Evolutionary conservation across 2,888 invertebrate species (phyloP).

Genomic region (Lysandra bellargus): DNA sequence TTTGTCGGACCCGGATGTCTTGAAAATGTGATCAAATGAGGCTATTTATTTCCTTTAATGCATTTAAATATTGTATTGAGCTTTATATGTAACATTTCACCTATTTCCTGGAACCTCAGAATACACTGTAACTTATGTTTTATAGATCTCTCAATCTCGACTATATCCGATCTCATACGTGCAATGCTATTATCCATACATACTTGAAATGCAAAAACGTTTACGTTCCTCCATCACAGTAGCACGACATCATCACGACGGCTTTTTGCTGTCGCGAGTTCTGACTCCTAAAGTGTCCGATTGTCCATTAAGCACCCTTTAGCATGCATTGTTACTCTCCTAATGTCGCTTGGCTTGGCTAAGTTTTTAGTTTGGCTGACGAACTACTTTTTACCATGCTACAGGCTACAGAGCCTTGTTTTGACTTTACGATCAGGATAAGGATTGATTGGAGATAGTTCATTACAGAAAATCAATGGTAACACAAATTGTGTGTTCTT

Average conservation of each 20-base stretch:
- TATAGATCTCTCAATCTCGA: not conserved
- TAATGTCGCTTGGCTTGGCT: not conserved
- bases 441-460: no score
- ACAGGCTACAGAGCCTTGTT: no score
- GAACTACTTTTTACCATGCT: not conserved
- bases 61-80: no score
- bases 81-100: no score
- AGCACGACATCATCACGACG: not conserved
- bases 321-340: slow-evolving; percentile 20
- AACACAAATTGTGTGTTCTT: no score
- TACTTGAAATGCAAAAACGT: not conserved
- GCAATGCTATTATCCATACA: not conserved
- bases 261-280: not conserved
- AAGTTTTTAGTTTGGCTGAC: not conserved
- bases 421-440: no score
- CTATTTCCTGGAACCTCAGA: not conserved
- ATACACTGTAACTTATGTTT: not conserved
- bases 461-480: no score
- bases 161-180: not conserved
- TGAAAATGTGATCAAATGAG: no score
- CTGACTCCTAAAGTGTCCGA: not conserved
- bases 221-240: not conserved
- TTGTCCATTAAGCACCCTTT: slow-evolving; percentile 5
- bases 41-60: no score
- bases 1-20: no score